Base-by-base conservation (phyloP, 64 coral and sea anemone species). In the Montipora sp. region DNA sequence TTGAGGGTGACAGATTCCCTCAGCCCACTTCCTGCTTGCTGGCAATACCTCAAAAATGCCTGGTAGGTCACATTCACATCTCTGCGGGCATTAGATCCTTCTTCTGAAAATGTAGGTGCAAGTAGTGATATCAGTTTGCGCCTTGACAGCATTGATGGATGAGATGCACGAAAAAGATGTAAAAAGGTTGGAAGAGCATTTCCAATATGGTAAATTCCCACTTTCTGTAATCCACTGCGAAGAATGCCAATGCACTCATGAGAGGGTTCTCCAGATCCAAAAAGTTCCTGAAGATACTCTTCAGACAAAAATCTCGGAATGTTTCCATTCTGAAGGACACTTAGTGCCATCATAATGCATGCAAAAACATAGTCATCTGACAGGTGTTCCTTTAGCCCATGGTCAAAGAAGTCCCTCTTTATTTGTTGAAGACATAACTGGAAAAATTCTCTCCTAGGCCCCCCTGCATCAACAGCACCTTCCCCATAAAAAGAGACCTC, bases 401-500 rank as follows among this genome's bases (percentile, higher is more conserved):
- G 75, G 69, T 92, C 94, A 89, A 95, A 95, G 45, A 77, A 92
- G 7, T 69, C 23, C 44, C 60, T 69, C 75, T 83, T 77, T 10
- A 95, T 95, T 82, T 92, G 77, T 78, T 88, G 80, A 8, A 92
- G 78, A 66, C 84, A 92, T 75, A 92, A 77, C 22, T 84, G 59
- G 81, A 95, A 91, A 68, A 95, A 90, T 61, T 87, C 63, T 73
- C 75, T 95, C 22, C 82, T 87, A 23, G 89, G 89, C 23, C 93
- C 93, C 14, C 88, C 88, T 22, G 79, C 53, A 83, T 94, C 93
- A 50, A 60, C 20, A 16, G 92, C 70, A 7, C 15, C 55, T 70
- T 93, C 91, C 7, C 75, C 73, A 93, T 87, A 78, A 58, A 93
- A 93, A 19, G 73, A 65, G 8, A 93, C 91, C 71, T 87, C 77